Percentiles rank a stretch among this genome's conserved stretches.
Evolutionary conservation across 2,888 invertebrate species (phyloP).

Genomic region (Seira ritae): DNA sequence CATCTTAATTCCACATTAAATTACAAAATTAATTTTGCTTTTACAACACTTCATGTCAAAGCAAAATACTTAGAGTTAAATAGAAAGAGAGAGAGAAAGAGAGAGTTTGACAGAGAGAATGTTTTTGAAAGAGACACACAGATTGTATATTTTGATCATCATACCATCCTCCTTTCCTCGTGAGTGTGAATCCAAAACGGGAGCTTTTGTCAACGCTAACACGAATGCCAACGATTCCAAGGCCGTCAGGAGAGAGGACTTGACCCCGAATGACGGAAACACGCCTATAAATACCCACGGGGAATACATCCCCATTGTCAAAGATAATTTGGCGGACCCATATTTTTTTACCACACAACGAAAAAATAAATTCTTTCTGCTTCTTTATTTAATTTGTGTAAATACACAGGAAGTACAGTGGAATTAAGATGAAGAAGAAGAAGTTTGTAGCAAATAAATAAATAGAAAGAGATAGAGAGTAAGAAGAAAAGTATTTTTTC

Average conservation of each 20-base stretch:
- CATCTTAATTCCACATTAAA: neutral
- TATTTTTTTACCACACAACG: slow-evolving; percentile 29
- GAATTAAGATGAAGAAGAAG: slow-evolving; percentile 23
- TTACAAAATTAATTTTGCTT: neutral
- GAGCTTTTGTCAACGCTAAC: slow-evolving; percentile 96
- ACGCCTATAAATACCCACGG: slow-evolving; percentile 84
- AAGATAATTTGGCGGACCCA: slow-evolving; percentile 58
- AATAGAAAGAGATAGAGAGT: slow-evolving; percentile 11
- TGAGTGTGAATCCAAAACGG: slow-evolving; percentile 96
- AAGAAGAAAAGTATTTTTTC: slow-evolving; percentile 25
- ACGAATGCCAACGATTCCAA: slow-evolving; percentile 97
- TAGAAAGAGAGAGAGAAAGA: slow-evolving; percentile 1
- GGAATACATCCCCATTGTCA: slow-evolving; percentile 58
- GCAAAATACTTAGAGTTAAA: neutral
- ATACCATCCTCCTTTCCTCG: slow-evolving; percentile 95
- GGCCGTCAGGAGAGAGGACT: slow-evolving; percentile 94
- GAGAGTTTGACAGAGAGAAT: slow-evolving; percentile 11
- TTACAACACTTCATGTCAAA: neutral
- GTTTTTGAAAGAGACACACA: slow-evolving; percentile 17
- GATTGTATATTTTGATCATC: slow-evolving; percentile 76
- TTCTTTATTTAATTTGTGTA: neutral
- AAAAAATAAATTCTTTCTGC: neutral
- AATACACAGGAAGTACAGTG: slow-evolving; percentile 24
- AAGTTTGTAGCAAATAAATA: slow-evolving; percentile 24
- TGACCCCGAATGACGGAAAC: slow-evolving; percentile 99